Conservation (phyloP, 2,888 invertebrate species). For the Lathronympha strigana region DNA sequence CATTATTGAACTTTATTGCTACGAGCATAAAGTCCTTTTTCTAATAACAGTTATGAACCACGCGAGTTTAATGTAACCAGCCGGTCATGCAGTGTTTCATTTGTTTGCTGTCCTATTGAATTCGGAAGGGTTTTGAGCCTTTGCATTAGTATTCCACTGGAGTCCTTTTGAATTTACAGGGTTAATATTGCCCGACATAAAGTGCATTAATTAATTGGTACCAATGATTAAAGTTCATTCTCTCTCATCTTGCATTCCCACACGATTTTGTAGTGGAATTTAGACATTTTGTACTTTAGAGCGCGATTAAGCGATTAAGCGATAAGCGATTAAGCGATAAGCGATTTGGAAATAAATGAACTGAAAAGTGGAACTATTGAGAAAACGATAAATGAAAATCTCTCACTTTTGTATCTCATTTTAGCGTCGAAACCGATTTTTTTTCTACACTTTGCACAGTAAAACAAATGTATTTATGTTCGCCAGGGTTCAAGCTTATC, state of each 20-base stretch:
- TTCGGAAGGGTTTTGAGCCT: background rate
- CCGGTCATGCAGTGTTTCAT: conserved; percentile 14
- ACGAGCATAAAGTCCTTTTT: background rate
- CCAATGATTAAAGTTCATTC: conserved; percentile 35
- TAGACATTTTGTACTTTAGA: conserved; percentile 14
- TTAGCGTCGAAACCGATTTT: too few species aligned
- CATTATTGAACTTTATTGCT: background rate
- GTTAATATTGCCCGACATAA: conserved; percentile 10
- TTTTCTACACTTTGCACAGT: too few species aligned
- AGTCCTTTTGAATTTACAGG: background rate
- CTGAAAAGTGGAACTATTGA: too few species aligned
- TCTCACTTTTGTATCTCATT: too few species aligned
- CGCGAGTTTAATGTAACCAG: background rate
- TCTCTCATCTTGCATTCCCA: conserved; percentile 26
- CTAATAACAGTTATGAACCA: background rate
- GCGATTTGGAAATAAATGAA: too few species aligned
- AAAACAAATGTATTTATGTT: too few species aligned
- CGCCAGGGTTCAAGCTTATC: too few species aligned
- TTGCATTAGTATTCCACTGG: background rate
- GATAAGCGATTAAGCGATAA: too few species aligned
- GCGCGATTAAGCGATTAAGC: background rate
- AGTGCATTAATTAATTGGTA: conserved; percentile 33
- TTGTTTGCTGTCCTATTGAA: conserved; percentile 19
- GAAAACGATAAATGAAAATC: too few species aligned
- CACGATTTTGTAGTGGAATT: conserved; percentile 3